A percentile compares a stretch with the other conserved stretches of the same genome.
Conservation (phyloP, 2,797 vertebrate genomes). For the Acanthurus tractus region DNA sequence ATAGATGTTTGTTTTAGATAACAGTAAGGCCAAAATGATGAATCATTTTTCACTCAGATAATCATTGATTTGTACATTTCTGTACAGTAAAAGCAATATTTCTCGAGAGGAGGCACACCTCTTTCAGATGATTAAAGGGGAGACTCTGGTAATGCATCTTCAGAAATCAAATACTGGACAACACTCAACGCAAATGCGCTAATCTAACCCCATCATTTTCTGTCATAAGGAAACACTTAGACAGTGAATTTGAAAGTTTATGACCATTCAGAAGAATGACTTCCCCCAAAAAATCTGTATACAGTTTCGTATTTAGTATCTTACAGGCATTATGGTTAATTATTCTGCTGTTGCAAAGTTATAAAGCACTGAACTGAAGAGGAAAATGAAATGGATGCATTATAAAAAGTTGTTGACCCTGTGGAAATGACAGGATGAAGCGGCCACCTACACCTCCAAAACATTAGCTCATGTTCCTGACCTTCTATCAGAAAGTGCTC, state of each 20-base stretch:
- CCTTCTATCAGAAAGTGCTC: constrained; percentile 15
- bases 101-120: constrained; percentile 34
- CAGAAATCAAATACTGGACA: constrained; percentile 53
- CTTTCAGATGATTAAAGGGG: constrained; percentile 40
- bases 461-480: constrained; percentile 16
- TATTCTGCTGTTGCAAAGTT: neutral
- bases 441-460: constrained; percentile 7
- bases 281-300: neutral
- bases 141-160: constrained; percentile 36
- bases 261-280: neutral
- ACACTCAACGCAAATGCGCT: neutral
- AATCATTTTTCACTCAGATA: constrained; percentile 9
- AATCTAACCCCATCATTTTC: constrained; percentile 16
- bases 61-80: constrained; percentile 65
- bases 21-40: constrained; percentile 39
- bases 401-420: constrained; percentile 25
- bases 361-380: constrained; percentile 1
- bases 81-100: constrained; percentile 48
- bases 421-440: constrained; percentile 13
- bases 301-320: neutral
- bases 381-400: neutral
- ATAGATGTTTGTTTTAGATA: constrained; percentile 45
- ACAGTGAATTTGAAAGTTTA: constrained; percentile 18
- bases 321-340: neutral
- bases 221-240: constrained; percentile 1